These are phyloP conservation scores for Drosophila siamana DNA, from an alignment of 2,888 invertebrate species.

Conservation along the genomic window DNA sequence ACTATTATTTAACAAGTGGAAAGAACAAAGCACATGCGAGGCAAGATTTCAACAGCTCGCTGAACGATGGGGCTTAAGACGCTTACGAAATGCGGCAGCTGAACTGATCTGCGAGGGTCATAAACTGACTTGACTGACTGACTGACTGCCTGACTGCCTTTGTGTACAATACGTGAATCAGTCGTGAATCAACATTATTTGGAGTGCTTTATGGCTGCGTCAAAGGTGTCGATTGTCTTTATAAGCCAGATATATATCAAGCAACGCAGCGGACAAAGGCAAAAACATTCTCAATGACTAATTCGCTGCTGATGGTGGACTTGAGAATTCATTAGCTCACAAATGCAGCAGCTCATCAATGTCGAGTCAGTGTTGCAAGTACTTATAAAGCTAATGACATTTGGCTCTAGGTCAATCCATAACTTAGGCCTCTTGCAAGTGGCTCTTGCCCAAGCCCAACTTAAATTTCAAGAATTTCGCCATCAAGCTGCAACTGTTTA, in stretches of 20 bases:
- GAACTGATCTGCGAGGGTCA: conserved; percentile 4
- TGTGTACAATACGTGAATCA: conserved; percentile 12
- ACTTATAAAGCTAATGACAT: neutral
- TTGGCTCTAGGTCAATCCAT: conserved; percentile 16
- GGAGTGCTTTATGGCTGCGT: conserved; percentile 17
- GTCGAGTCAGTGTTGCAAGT: neutral
- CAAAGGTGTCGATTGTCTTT: conserved; percentile 30
- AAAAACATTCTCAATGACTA: conserved; percentile 29
- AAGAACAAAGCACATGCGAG: conserved; percentile 2
- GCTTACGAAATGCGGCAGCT: conserved; percentile 5
- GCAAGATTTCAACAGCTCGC: conserved; percentile 29
- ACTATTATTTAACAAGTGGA: conserved; percentile 40
- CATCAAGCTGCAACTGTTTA: conserved; percentile 15
- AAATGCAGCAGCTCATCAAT: neutral
- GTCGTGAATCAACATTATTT: conserved; percentile 28
- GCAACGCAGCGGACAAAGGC: neutral
- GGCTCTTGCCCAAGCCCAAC: neutral
- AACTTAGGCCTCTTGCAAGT: neutral
- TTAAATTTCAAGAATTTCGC: conserved; percentile 29
- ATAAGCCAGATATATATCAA: conserved; percentile 1
- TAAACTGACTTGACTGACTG: conserved; percentile 13
- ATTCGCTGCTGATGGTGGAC: conserved; percentile 6
- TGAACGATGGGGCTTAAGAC: neutral
- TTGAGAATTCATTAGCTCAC: neutral
- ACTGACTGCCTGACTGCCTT: conserved; percentile 11